Evolutionary conservation across 2,113 vertebrate species (phyloP).

Genomic region (Polypterus bichir): DNA sequence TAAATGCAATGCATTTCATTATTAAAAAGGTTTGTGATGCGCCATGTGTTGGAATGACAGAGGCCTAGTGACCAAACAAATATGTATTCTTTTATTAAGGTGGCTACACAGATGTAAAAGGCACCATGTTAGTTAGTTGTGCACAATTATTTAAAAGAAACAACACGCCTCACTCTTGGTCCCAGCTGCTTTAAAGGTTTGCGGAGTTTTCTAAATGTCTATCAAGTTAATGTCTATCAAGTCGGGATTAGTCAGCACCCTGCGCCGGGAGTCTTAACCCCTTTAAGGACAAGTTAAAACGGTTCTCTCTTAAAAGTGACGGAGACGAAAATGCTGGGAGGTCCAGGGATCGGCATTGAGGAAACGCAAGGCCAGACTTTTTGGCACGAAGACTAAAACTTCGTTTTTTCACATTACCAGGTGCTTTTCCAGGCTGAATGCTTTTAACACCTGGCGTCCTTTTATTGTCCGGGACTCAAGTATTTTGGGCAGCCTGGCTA

Average conservation of each 20-base stretch:
- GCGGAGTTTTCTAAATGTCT: slow-evolving; percentile 31
- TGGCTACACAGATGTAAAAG: too few species aligned
- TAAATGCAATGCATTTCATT: too few species aligned
- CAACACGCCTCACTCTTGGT: too few species aligned
- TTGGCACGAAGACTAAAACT: too few species aligned
- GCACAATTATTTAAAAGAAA: too few species aligned
- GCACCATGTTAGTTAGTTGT: too few species aligned
- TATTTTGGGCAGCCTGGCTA: slow-evolving; percentile 5
- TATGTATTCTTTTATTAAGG: too few species aligned
- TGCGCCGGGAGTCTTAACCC: slow-evolving; percentile 22
- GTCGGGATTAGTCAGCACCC: slow-evolving; percentile 32
- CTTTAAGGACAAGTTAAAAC: slow-evolving; percentile 24
- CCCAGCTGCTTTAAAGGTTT: too few species aligned
- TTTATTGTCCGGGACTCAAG: slow-evolving; percentile 7
- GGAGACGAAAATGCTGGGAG: slow-evolving; percentile 14
- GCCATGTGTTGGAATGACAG: too few species aligned
- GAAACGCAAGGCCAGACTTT: slow-evolving; percentile 24
- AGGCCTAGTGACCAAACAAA: too few species aligned
- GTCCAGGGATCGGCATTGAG: slow-evolving; percentile 15
- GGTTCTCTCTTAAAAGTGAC: slow-evolving; percentile 20
- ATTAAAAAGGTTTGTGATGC: too few species aligned
- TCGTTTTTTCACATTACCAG: slow-evolving; percentile 20
- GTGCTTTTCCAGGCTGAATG: slow-evolving; percentile 20
- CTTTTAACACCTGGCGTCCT: slow-evolving; percentile 25
- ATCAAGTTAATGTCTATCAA: slow-evolving; percentile 47